These are phyloP conservation scores for Lepus timidus DNA, from an alignment of 2,113 vertebrate genomes.

Conservation along the genomic window DNA sequence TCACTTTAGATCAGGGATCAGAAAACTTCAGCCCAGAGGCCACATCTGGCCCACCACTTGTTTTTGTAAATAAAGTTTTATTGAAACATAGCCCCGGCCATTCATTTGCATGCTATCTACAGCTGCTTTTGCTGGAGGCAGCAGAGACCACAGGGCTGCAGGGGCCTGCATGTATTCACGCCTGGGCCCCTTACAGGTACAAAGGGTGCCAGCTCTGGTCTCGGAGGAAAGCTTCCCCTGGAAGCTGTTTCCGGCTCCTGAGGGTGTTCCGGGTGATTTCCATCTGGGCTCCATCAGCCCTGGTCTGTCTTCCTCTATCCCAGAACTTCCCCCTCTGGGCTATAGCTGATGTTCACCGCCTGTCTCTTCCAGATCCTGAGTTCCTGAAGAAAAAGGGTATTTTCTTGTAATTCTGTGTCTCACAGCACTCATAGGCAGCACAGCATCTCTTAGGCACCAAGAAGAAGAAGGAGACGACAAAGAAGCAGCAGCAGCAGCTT, in stretches of 20 bases:
- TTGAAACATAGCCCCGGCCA: neutral
- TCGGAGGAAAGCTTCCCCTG: neutral
- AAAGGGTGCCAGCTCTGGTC: neutral
- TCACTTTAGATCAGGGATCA: neutral
- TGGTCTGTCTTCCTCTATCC: neutral
- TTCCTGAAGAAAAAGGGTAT: neutral
- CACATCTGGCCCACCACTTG: neutral
- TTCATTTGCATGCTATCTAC: neutral
- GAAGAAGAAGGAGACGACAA: neutral
- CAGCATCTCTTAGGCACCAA: neutral
- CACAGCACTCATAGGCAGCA: neutral
- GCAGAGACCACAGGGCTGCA: neutral
- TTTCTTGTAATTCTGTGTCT: neutral
- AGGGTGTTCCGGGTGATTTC: neutral
- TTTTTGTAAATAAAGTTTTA: conserved; percentile 57
- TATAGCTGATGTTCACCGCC: neutral
- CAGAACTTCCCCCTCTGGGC: neutral
- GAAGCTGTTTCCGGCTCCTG: neutral
- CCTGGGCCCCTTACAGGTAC: neutral
- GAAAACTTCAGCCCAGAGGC: neutral
- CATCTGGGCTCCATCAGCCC: neutral
- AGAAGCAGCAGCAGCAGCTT: too few relatives aligned
- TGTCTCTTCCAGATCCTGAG: neutral
- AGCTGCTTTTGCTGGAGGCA: neutral
- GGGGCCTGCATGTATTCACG: neutral